phyloP scores from a whole-genome alignment of 2,113 vertebrate genomes.

The Strix aluco region DNA sequence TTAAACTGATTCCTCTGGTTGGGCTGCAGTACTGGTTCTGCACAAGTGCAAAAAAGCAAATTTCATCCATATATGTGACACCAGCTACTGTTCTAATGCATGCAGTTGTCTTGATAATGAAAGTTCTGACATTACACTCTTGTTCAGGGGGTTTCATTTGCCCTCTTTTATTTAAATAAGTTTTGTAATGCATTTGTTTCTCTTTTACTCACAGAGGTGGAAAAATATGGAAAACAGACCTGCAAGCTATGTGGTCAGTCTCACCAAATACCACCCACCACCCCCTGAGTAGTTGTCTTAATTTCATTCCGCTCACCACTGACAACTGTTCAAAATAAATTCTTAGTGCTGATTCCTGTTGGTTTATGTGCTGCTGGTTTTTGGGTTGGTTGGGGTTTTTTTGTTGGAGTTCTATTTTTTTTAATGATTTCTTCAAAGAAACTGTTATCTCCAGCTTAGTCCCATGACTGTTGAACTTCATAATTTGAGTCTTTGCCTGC shows the following conservation, averaged over 20 bases:
- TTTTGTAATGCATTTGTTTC: neutral
- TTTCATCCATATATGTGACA: neutral
- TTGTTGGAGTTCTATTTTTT: neutral
- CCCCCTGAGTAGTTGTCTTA: neutral
- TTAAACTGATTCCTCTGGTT: neutral
- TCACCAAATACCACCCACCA: neutral
- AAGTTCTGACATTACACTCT: neutral
- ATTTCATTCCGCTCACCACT: neutral
- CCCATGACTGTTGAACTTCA: neutral
- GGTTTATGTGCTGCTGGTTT: neutral
- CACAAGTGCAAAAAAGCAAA: neutral
- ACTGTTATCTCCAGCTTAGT: neutral
- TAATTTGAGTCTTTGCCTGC: neutral
- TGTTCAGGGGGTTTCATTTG: neutral
- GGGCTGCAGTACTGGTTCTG: neutral
- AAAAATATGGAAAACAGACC: neutral
- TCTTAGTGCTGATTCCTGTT: neutral
- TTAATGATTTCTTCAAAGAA: neutral
- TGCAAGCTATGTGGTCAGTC: neutral
- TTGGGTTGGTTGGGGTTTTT: no score
- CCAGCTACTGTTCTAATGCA: neutral
- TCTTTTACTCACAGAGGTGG: neutral
- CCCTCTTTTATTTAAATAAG: neutral
- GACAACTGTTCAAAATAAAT: neutral
- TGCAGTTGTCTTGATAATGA: neutral